phyloP scores from a whole-genome alignment of 2,797 vertebrate species.

The Echiichthys vipera region DNA sequence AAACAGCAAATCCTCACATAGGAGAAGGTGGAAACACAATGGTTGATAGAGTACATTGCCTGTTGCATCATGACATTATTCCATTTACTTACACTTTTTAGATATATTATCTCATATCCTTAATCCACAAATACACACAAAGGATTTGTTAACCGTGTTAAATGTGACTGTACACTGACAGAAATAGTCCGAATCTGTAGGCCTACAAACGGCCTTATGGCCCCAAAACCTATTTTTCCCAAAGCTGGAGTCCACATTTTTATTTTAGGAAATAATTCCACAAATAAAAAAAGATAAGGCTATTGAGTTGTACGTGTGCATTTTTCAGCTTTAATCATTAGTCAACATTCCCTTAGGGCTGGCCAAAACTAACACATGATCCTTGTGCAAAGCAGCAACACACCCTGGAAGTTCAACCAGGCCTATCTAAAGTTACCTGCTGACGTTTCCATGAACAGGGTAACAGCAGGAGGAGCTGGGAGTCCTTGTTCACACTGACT shows the following conservation, averaged over 20 bases:
- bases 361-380: slow-evolving; percentile 75
- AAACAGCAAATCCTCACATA: not conserved
- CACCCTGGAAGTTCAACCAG: slow-evolving; percentile 61
- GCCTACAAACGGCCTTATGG: not conserved
- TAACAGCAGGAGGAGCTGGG: not conserved
- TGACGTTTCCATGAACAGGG: slow-evolving; percentile 61
- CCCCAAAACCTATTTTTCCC: not conserved
- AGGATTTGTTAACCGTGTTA: not conserved
- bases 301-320: not conserved
- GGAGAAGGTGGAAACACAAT: not conserved
- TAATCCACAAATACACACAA: not conserved
- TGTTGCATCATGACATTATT: not conserved
- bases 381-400: slow-evolving; percentile 50
- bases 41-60: not conserved
- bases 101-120: not conserved
- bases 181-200: not conserved
- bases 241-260: not conserved
- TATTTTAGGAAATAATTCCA: slow-evolving; percentile 10
- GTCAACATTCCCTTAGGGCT: slow-evolving; percentile 40
- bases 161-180: not conserved
- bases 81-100: not conserved
- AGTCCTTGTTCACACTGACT: not conserved
- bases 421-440: slow-evolving; percentile 7
- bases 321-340: slow-evolving; percentile 46
- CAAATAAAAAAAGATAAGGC: slow-evolving; percentile 39